Evolutionary conservation across 2,888 invertebrate genomes (phyloP).

Genomic region (Cephus sareptanus): DNA sequence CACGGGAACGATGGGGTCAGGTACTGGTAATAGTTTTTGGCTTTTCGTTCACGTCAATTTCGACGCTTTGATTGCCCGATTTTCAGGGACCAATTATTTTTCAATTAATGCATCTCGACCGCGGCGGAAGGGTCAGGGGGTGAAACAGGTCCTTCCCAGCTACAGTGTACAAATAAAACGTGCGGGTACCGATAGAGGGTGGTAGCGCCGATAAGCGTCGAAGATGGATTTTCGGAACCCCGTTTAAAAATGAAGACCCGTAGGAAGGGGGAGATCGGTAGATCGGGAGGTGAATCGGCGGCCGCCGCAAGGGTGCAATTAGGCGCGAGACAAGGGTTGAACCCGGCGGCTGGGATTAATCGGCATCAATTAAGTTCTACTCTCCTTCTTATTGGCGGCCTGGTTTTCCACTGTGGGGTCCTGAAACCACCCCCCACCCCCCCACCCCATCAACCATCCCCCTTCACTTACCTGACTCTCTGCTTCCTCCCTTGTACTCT

Average conservation of each 20-base stretch:
- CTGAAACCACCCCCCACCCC: not conserved
- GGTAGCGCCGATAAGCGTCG: not conserved
- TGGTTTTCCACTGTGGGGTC: not conserved
- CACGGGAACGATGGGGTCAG: not conserved
- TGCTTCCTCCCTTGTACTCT: not conserved
- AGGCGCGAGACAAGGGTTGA: not conserved
- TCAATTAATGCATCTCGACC: not conserved
- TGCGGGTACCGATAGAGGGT: not conserved
- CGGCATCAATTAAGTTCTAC: constrained; percentile 2
- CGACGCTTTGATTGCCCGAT: not conserved
- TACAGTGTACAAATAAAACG: too few species aligned
- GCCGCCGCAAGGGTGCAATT: not conserved
- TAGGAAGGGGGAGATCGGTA: not conserved
- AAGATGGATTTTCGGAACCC: not conserved
- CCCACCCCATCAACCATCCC: too few species aligned
- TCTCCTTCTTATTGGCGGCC: constrained; percentile 9
- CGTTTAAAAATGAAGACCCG: not conserved
- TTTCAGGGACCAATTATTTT: not conserved
- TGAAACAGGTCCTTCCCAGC: too few species aligned
- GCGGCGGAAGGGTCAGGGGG: too few species aligned
- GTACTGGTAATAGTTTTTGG: not conserved
- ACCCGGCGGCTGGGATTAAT: not conserved
- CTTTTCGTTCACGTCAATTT: not conserved
- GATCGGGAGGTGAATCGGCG: not conserved
- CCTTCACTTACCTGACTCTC: not conserved